Conservation (phyloP, 2,797 vertebrate species). For the Pogoniulus pusillus region DNA sequence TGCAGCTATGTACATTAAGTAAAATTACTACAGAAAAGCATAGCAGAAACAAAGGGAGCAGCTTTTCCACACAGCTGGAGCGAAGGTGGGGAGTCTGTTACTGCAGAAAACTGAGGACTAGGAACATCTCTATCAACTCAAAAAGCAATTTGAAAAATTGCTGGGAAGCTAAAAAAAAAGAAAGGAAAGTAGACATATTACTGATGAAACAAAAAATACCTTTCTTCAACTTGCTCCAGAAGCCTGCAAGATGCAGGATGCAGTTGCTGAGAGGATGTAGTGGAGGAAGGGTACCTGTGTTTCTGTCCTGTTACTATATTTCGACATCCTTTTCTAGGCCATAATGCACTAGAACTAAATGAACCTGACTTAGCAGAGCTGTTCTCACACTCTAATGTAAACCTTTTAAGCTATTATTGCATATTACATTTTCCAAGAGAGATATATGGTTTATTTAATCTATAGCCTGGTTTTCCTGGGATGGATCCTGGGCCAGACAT, state of each 20-base stretch:
- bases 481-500: too few species aligned
- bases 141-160: not conserved
- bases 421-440: not conserved
- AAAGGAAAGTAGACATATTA: too few species aligned
- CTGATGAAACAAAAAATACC: not conserved
- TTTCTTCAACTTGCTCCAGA: not conserved
- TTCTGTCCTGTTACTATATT: not conserved
- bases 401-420: not conserved
- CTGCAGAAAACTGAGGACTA: not conserved
- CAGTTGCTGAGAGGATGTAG: not conserved
- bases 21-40: not conserved
- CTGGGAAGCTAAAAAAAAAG: accelerated
- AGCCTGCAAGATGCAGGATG: not conserved
- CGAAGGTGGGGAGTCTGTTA: not conserved
- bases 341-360: not conserved
- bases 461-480: too few species aligned
- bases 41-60: not conserved
- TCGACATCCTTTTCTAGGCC: not conserved
- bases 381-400: not conserved
- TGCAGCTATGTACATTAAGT: not conserved
- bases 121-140: not conserved
- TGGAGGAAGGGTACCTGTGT: not conserved
- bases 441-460: not conserved
- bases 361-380: not conserved
- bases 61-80: not conserved